Evolutionary conservation across 2,797 vertebrate species (phyloP).

Genomic region (Halcyon leucocephala): DNA sequence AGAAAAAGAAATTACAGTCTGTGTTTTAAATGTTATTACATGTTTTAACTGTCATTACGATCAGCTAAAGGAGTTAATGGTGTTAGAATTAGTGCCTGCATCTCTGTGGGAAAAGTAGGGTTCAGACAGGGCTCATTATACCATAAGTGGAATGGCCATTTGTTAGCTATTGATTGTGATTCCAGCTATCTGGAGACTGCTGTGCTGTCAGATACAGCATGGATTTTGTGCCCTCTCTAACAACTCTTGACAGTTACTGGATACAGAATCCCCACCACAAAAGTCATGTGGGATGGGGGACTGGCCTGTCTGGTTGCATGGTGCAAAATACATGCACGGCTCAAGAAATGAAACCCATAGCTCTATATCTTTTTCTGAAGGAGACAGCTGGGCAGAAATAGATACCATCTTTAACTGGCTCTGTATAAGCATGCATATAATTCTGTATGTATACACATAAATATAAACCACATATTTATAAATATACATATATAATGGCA

Average conservation of each 20-base stretch:
- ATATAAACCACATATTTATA: not conserved
- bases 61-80: constrained; percentile 10
- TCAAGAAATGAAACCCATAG: not conserved
- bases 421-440: not conserved
- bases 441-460: not conserved
- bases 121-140: constrained; percentile 19
- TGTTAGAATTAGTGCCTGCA: constrained; percentile 21
- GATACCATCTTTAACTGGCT: not conserved
- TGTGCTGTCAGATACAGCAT: constrained; percentile 6
- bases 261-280: not conserved
- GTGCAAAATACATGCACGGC: not conserved
- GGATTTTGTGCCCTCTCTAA: not conserved
- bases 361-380: not conserved
- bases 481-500: not conserved
- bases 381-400: not conserved
- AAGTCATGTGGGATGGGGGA: not conserved
- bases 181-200: constrained; percentile 21
- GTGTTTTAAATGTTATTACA: constrained; percentile 53
- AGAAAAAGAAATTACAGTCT: constrained; percentile 41
- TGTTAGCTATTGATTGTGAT: constrained; percentile 21
- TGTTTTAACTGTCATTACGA: constrained; percentile 48
- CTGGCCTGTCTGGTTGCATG: rapidly evolving
- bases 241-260: not conserved
- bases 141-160: constrained; percentile 45
- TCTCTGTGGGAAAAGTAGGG: constrained; percentile 26